phyloP scores from a whole-genome alignment of 2,113 vertebrate species.

The Takifugu bimaculatus region DNA sequence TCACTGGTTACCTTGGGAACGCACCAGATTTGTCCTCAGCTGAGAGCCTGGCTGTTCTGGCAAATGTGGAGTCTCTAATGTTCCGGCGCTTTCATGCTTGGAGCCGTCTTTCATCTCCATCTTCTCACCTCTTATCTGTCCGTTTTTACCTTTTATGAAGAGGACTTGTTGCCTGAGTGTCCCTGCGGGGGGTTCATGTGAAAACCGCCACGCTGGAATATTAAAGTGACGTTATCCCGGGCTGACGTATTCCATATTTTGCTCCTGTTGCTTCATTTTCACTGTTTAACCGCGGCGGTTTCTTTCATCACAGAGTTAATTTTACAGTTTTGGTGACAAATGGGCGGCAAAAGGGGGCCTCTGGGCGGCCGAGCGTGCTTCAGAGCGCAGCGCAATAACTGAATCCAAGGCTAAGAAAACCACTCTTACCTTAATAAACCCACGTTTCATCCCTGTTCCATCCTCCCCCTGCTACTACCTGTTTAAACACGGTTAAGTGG shows the following conservation, averaged over 20 bases:
- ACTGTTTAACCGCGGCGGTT: too few relatives aligned
- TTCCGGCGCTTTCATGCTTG: neutral
- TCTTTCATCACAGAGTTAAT: too few relatives aligned
- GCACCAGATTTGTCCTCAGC: conserved; percentile 31
- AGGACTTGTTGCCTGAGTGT: conserved; percentile 6
- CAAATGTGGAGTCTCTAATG: conserved; percentile 18
- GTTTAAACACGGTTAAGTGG: conserved; percentile 43
- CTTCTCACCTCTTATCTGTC: neutral
- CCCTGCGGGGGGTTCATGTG: neutral
- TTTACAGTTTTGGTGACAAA: too few relatives aligned
- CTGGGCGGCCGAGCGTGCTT: too few relatives aligned
- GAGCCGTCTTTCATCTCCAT: neutral
- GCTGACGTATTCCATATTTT: too few relatives aligned
- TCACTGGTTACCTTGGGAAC: conserved; percentile 70
- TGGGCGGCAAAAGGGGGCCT: too few relatives aligned
- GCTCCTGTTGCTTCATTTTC: too few relatives aligned
- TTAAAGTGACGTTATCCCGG: neutral
- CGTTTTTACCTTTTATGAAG: neutral
- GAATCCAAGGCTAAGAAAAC: too few relatives aligned
- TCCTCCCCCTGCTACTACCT: conserved; percentile 5
- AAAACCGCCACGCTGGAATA: neutral
- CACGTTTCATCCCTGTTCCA: neutral
- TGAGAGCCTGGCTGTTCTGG: conserved; percentile 22
- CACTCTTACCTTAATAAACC: too few relatives aligned
- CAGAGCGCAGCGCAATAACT: too few relatives aligned